Base-by-base conservation (phyloP, 2,888 invertebrate species). In the Polyommatus icarus region DNA sequence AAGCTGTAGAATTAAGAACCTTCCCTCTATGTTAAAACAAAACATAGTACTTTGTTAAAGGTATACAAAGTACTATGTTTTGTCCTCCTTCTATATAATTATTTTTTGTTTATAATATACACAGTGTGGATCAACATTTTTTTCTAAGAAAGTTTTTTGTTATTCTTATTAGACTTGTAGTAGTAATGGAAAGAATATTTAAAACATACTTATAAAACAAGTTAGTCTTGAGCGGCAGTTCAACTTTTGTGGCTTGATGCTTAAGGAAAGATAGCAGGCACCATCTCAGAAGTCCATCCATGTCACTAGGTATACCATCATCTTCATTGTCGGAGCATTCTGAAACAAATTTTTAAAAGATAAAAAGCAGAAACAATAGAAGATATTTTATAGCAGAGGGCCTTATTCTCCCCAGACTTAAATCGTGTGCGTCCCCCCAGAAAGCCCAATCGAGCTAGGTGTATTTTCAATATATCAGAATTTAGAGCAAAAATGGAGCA, bases 221-320 rank as follows among this genome's bases (percentile, higher is more conserved):
- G 82, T 97, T 98, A 0, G 97, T 97, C 77, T 98, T 94, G 77
- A 97, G 92, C 0, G 99, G 99, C 76, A 98, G 90, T 80, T 96
- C 95, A 3, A 95, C 86, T 75, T 95, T 95, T 87, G 97, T 97
- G 0, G 96, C 95, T 73, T 96, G 95, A 77, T 95, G 95, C 89
- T 98, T 98, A 73, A 98, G 93, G 73, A 97, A 97, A 82, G 96
- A 96, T 67, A 98, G 92, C 87, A 98, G 96, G 85, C 98, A 97
- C 87, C 96, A 95, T 77, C 95, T 94, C 57, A 99, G 88, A 24
- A 97, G 88, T 1, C 95, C 94, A 85, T 99, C 98, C 96, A 97
- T 97, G 84, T 95, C 94, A 18, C 91, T 84, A 0, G 94, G 91
- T 10, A 92, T 79, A 2, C 81, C 80, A 1, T 83, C 82, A 3